These are phyloP conservation scores for Oxyura jamaicensis DNA, from an alignment of 2,113 vertebrate genomes.

Conservation along the genomic window DNA sequence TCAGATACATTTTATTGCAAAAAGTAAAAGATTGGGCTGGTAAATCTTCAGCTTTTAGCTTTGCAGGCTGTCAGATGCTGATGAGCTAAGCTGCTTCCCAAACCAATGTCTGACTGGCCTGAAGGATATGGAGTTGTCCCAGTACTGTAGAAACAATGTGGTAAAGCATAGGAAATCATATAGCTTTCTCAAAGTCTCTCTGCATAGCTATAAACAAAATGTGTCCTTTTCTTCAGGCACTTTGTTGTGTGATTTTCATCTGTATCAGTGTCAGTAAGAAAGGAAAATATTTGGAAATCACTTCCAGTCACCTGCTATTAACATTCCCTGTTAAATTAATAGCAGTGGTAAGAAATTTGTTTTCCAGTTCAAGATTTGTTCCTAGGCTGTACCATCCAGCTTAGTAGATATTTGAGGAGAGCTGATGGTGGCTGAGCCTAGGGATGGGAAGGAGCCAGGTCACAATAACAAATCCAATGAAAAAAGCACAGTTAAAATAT, in stretches of 20 bases:
- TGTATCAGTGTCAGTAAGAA: neutral
- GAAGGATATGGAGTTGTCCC: neutral
- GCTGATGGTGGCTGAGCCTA: neutral
- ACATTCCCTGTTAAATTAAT: too few relatives aligned
- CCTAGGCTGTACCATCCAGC: neutral
- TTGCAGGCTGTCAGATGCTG: neutral
- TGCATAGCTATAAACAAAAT: neutral
- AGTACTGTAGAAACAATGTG: neutral
- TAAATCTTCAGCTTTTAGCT: neutral
- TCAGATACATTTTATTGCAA: neutral
- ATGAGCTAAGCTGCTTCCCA: neutral
- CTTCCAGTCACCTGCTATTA: too few relatives aligned
- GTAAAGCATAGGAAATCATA: neutral
- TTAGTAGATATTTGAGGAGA: neutral
- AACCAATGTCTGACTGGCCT: neutral
- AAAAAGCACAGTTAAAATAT: neutral
- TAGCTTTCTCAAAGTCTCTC: neutral
- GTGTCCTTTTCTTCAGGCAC: neutral
- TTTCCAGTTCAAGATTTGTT: neutral
- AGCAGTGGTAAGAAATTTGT: neutral
- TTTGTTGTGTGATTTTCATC: neutral
- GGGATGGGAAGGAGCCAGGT: neutral
- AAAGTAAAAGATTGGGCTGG: neutral
- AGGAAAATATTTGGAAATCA: neutral
- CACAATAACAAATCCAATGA: neutral